Percentiles rank a stretch among this genome's conserved stretches.
Conservation (phyloP, 2,797 vertebrate genomes). For the Gymnothorax reevesii region DNA sequence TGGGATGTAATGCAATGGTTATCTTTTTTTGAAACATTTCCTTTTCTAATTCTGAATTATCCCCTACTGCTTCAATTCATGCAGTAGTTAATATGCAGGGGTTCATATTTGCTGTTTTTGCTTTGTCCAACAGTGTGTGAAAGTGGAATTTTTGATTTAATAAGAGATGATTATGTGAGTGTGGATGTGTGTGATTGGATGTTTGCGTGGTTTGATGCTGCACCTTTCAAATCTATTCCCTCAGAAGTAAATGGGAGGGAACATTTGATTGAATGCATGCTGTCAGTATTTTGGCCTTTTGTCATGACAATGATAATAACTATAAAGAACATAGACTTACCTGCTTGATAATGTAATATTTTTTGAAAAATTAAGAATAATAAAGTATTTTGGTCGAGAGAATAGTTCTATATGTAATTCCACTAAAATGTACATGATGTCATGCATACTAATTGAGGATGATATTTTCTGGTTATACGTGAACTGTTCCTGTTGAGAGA, state of each 20-base stretch:
- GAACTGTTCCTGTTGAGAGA: conserved; percentile 16
- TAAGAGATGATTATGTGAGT: conserved; percentile 30
- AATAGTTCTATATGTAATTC: conserved; percentile 35
- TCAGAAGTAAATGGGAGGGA: conserved; percentile 54
- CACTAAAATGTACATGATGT: conserved; percentile 27
- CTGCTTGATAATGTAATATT: conserved; percentile 38
- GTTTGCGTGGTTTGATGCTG: conserved; percentile 27
- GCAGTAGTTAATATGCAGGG: neutral
- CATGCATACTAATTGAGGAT: conserved; percentile 26
- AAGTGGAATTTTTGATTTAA: neutral
- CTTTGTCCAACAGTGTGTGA: neutral
- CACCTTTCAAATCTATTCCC: conserved; percentile 53
- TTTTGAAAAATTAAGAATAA: conserved; percentile 23
- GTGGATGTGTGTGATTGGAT: neutral
- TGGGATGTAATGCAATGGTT: neutral
- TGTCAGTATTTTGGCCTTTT: conserved; percentile 75
- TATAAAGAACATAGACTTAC: conserved; percentile 62
- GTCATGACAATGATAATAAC: conserved; percentile 60
- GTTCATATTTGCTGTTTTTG: neutral
- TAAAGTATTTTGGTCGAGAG: conserved; percentile 27
- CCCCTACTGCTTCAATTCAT: neutral
- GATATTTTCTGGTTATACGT: conserved; percentile 22
- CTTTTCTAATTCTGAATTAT: neutral
- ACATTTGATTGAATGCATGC: conserved; percentile 74
- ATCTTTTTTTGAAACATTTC: conserved; percentile 4